Base-by-base conservation (phyloP, 2,888 invertebrate species). In the Ramazzottius varieornatus region DNA sequence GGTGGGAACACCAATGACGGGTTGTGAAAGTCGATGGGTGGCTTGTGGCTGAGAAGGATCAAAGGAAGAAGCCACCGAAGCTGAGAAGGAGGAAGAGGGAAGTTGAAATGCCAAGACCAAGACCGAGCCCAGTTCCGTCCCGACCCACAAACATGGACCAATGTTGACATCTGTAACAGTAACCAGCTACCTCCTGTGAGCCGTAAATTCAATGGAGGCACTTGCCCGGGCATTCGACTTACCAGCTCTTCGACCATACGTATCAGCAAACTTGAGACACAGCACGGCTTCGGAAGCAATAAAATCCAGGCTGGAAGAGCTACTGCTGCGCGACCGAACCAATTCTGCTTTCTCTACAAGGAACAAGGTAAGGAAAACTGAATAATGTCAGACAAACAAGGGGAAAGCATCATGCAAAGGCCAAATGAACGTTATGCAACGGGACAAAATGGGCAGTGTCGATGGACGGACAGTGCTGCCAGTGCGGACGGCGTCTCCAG, bases 291-390 rank as follows among this genome's bases (percentile, higher is more conserved):
- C 94, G 72, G 88, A 86, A 74, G 87, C 86, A 79, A 93, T 90
- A 81, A 92, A 92, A 80, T 94, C 93, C 75, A 94, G 82, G 78
- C 92, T 93, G 74, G 92, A 92, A 86, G 92, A 92, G 78, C 90
- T 91, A 78, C 92, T 92, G 77, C 91, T 92, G 74, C 93, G 83
- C 71, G 93, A 94, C 77, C 93, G 83, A 73, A 91, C 91, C 81
- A 93, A 93, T 72, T 93, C 93, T 83, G 89, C 82, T 82, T 91
- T 91, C 82, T 93, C 92, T 92, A 71, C 33, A 70, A 69, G 40
- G 66, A 66, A 40, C 32, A 40, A 34, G 33, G 46, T 16, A 32
- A 46, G 67, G n/a, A 46, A 65, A n/a, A 46, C 24, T 32, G 63
- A 65, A 66, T 65, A 34, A 63, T 20, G 33, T 32, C 33, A n/a